Percentiles rank a stretch among this genome's conserved stretches.
These are phyloP conservation scores for Orthonevra nobilis DNA, from an alignment of 2,888 invertebrate species.

Conservation along the genomic window DNA sequence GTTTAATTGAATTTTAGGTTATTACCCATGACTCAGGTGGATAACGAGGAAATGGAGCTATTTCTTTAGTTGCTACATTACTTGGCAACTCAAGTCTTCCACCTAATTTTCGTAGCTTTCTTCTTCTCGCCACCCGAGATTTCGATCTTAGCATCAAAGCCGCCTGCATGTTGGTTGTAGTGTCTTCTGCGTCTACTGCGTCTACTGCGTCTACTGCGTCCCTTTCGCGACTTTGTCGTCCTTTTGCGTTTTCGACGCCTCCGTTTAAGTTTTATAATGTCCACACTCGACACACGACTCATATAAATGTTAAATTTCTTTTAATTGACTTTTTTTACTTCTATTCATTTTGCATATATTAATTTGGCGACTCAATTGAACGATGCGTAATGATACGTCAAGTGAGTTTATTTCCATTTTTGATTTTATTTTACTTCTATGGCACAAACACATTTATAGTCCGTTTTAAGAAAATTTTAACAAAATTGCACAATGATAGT, in stretches of 20 bases:
- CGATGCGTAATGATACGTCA: conserved; percentile 26
- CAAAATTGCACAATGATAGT: conserved; percentile 45
- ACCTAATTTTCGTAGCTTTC: conserved; percentile 88
- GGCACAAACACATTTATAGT: conserved; percentile 77
- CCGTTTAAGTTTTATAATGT: conserved; percentile 74
- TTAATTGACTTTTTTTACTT: conserved; percentile 52
- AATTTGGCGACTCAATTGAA: conserved; percentile 51
- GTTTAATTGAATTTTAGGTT: conserved; percentile 74
- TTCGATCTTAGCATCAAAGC: conserved; percentile 95
- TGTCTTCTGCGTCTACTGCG: conserved; percentile 72
- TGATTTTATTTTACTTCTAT: conserved; percentile 76
- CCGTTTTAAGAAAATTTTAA: conserved; percentile 49
- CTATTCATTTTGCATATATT: conserved; percentile 35
- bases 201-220: conserved; percentile 73
- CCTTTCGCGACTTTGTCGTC: conserved; percentile 71
- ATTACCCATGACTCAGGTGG: conserved; percentile 89
- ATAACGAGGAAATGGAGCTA: conserved; percentile 93
- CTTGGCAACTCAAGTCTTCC: conserved; percentile 91
- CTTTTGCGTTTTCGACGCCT: conserved; percentile 72
- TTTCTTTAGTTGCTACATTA: conserved; percentile 92
- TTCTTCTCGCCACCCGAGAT: conserved; percentile 90
- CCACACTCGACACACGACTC: conserved; percentile 75
- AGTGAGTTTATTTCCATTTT: conserved; percentile 75
- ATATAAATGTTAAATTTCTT: conserved; percentile 71
- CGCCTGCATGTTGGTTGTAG: conserved; percentile 89